Evolutionary conservation across 2,113 vertebrate species (phyloP).

Genomic region (Istiophorus platypterus): DNA sequence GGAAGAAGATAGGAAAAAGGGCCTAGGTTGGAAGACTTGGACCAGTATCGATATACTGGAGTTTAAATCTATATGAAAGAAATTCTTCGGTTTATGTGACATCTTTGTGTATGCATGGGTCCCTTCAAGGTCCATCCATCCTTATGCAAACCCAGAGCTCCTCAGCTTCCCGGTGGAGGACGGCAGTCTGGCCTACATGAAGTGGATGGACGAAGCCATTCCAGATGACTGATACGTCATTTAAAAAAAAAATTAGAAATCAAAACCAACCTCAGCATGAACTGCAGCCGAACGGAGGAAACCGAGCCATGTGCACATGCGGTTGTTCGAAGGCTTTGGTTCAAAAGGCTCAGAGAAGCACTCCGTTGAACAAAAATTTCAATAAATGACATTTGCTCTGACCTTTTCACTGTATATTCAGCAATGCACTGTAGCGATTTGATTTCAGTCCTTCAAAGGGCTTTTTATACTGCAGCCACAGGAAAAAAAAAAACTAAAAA

Average conservation of each 20-base stretch:
- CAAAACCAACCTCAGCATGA: slow-evolving; percentile 1
- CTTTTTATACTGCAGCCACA: not conserved
- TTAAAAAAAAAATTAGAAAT: no score
- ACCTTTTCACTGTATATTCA: slow-evolving; percentile 6
- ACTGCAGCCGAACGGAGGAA: slow-evolving; percentile 2
- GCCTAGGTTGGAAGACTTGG: not conserved
- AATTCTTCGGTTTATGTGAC: not conserved
- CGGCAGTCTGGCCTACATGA: slow-evolving; percentile 86
- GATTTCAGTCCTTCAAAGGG: not conserved
- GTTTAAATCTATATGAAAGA: not conserved
- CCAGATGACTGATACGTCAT: slow-evolving; percentile 72
- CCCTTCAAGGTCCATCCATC: slow-evolving; percentile 86
- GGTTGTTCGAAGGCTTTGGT: slow-evolving; percentile 18
- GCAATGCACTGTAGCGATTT: slow-evolving; percentile 10
- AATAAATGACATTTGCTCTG: slow-evolving; percentile 33
- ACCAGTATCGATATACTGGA: not conserved
- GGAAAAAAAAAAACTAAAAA: no score
- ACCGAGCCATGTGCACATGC: slow-evolving; percentile 1
- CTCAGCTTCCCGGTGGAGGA: slow-evolving; percentile 89
- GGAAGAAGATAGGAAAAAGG: not conserved
- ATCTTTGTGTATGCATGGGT: not conserved
- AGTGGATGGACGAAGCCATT: slow-evolving; percentile 88
- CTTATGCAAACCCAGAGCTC: slow-evolving; percentile 89
- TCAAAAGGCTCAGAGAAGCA: slow-evolving; percentile 9
- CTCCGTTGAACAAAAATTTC: not conserved